Conservation (phyloP, 2,888 invertebrate genomes). For the Agrypnus murinus region DNA sequence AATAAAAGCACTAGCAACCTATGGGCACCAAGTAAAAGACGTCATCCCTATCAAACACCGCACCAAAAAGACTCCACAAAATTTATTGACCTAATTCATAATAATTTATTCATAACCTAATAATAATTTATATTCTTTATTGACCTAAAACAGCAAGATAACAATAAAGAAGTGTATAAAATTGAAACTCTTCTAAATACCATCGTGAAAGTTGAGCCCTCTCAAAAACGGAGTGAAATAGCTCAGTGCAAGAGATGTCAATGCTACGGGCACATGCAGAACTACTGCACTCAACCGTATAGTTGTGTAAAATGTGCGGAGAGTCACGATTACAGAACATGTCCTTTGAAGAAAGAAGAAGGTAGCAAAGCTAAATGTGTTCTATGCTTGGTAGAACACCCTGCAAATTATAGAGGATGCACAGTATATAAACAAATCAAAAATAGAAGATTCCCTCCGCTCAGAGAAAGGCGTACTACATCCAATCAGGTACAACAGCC, state of each 20-base stretch:
- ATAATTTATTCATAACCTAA: too few relatives aligned
- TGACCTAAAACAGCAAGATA: conserved; percentile 8
- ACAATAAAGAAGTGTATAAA: conserved; percentile 28
- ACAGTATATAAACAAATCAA: background rate
- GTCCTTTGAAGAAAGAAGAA: background rate
- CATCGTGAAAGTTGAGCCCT: conserved; percentile 16
- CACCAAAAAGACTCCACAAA: conserved; percentile 8
- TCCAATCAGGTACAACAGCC: background rate
- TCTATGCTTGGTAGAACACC: background rate
- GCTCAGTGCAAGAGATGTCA: too few relatives aligned
- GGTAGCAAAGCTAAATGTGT: conserved; percentile 15
- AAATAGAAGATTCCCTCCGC: conserved; percentile 5
- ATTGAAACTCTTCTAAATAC: too few relatives aligned
- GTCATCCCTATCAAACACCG: conserved; percentile 12
- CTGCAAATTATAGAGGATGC: conserved; percentile 14
- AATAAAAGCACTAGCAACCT: conserved; percentile 6
- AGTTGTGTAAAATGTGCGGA: conserved; percentile 23
- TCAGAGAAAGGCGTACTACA: conserved; percentile 5
- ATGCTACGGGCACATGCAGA: conserved; percentile 17
- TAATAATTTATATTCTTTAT: too few relatives aligned
- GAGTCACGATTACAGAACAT: conserved; percentile 4
- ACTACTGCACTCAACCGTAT: conserved; percentile 14
- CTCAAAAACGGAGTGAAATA: conserved; percentile 20
- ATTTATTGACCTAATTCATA: too few relatives aligned
- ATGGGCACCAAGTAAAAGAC: conserved; percentile 13